These are phyloP conservation scores for Mylabris sibirica DNA, from an alignment of 2,888 invertebrate species.

Conservation along the genomic window DNA sequence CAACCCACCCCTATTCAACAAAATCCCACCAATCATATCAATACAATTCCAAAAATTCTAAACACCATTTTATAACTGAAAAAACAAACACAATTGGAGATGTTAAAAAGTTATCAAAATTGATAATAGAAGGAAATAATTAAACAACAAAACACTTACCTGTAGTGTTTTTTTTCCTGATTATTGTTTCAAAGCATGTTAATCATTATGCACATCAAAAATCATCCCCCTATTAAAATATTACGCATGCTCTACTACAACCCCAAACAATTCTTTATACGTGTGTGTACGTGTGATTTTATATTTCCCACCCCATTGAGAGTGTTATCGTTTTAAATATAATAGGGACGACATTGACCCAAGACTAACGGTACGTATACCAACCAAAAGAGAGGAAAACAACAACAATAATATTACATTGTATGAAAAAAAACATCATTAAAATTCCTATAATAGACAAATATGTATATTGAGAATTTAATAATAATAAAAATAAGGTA, in stretches of 20 bases:
- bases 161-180: too few relatives aligned
- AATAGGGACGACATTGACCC: constrained; percentile 9
- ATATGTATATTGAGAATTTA: neutral
- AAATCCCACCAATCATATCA: neutral
- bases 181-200: too few relatives aligned
- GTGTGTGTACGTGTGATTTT: neutral
- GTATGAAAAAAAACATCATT: too few relatives aligned
- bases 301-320: neutral
- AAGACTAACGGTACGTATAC: neutral
- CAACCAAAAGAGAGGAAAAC: too few relatives aligned
- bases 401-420: too few relatives aligned
- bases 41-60: neutral
- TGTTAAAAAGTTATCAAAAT: too few relatives aligned
- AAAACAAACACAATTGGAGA: too few relatives aligned
- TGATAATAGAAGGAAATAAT: too few relatives aligned
- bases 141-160: too few relatives aligned
- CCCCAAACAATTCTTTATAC: neutral
- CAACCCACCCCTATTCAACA: neutral
- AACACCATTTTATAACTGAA: too few relatives aligned
- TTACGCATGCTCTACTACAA: neutral
- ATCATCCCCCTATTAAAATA: neutral
- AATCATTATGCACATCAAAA: neutral
- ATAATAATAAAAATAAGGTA: too few relatives aligned
- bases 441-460: too few relatives aligned
- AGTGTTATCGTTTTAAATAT: neutral